Base-by-base conservation (phyloP, 2,888 invertebrate genomes). In the Perithous albicinctus region DNA sequence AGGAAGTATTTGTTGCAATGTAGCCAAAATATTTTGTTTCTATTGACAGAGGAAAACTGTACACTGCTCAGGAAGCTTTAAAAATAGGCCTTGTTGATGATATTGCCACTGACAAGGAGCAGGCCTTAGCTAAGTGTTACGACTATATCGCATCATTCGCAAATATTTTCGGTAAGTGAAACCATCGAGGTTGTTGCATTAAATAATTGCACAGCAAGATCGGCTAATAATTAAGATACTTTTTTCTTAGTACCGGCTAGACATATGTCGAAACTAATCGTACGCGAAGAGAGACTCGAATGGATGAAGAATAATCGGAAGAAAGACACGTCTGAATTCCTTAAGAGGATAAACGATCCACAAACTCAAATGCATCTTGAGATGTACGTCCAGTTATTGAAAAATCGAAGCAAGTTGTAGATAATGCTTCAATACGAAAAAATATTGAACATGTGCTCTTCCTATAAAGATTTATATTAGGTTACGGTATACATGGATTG, bases 21-120 rank as follows among this genome's bases (percentile, higher is more conserved):
- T 29, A 35, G 23, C 7, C 1, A 8, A 20, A 51, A 1, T 1
- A 41, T 12, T n/a, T 70, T 32, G 10, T 56, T 63, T 54, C 66
- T 0, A 43, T 59, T 15, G 8, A 67, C 1, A 94, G 95, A 2
- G 98, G 97, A 0, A 94, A 93, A 79, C 94, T 97, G 93, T 97
- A 96, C 89, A 93, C 94, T 6, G 95, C 97, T 1, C 95, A 96
- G 20, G 96, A 97, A 90, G 98, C 98, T 12, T 91, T 96, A 20
- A 94, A 95, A 87, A 94, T 96, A 46, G 97, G 97, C 0, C 93
- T 98, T 0, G 94, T 98, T 2, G 98, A 98, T 93, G 96, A 96
- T 92, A 88, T 95, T 29, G 97, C 95, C 2, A 90, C 93, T 6
- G 95, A 95, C 88, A 96, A 96, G 91, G 94, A 94, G 0, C 96